A percentile compares a stretch with the other conserved stretches of the same genome.
Conservation (phyloP, 2,888 invertebrate species). For the Willowsia nigromaculata region DNA sequence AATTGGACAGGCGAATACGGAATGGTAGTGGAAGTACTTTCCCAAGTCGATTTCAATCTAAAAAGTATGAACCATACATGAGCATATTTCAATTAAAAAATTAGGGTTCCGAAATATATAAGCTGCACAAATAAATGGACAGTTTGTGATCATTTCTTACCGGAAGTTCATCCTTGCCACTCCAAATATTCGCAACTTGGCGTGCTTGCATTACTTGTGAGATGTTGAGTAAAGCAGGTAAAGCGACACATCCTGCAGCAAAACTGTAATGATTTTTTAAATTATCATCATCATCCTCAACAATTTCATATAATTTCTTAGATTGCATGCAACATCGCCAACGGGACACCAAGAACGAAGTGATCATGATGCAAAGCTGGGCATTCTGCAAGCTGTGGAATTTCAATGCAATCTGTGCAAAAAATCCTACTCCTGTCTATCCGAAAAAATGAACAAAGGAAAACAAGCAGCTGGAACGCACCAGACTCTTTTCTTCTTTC, state of each 20-base stretch:
- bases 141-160: slow-evolving; percentile 82
- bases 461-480: no score
- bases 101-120: not conserved
- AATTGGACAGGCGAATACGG: slow-evolving; percentile 99
- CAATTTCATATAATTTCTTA: no score
- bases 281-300: no score
- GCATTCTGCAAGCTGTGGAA: no score
- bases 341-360: no score
- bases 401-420: no score
- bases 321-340: no score
- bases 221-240: slow-evolving; percentile 96
- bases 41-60: slow-evolving; percentile 91
- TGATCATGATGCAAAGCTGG: no score
- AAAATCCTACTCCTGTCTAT: no score
- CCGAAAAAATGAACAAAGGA: no score
- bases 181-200: slow-evolving; percentile 96
- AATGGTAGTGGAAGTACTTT: slow-evolving; percentile 94
- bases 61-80: no score
- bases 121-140: not conserved
- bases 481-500: no score
- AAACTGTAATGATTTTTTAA: slow-evolving; percentile 82
- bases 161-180: slow-evolving; percentile 96
- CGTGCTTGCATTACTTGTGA: slow-evolving; percentile 94
- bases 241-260: slow-evolving; percentile 94
- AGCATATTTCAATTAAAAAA: not conserved